These are phyloP conservation scores for Galago senegalensis DNA, from an alignment of 2,797 vertebrate genomes.

Conservation along the genomic window DNA sequence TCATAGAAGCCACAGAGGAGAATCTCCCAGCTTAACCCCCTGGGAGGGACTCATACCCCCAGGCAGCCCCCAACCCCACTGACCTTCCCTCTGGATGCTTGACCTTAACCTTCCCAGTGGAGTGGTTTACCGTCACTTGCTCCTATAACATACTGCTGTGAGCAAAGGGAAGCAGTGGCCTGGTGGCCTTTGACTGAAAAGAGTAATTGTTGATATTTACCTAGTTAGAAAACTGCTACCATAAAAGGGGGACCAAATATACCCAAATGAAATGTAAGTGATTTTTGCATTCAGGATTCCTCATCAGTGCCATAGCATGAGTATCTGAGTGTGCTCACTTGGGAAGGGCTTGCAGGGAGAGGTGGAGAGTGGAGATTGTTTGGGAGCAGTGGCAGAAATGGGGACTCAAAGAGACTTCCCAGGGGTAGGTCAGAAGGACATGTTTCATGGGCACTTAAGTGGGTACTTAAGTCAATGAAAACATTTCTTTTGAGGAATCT, in stretches of 20 bases:
- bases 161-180: too few species aligned
- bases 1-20: not conserved
- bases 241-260: not conserved
- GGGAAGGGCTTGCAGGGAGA: not conserved
- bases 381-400: not conserved
- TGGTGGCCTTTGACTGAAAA: not conserved
- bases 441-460: not conserved
- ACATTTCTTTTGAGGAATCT: not conserved
- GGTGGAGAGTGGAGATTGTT: not conserved
- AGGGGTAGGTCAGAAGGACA: not conserved
- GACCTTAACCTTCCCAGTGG: not conserved
- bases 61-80: not conserved
- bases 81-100: not conserved
- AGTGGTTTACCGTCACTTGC: not conserved
- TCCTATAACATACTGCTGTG: not conserved
- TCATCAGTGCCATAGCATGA: not conserved
- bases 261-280: not conserved
- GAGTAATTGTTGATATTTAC: not conserved
- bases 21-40: not conserved
- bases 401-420: not conserved
- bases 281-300: not conserved
- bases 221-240: constrained; percentile 37
- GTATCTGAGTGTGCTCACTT: too few species aligned
- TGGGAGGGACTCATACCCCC: not conserved
- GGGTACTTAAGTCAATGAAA: not conserved